phyloP scores from a whole-genome alignment of 1,140 invertebrate genomes.

The Eriosoma lanigerum region DNA sequence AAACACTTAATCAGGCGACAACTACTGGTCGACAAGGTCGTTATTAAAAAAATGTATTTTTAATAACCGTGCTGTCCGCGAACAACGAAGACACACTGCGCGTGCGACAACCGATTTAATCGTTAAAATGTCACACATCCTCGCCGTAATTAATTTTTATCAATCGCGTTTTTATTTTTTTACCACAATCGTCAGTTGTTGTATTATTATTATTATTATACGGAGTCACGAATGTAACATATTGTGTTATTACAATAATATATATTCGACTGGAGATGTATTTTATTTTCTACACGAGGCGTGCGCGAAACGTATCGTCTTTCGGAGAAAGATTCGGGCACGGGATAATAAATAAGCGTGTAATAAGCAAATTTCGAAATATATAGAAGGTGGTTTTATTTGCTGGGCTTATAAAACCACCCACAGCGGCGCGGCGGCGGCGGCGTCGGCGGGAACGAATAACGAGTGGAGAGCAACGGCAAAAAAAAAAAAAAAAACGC shows the following conservation, averaged over 20 bases:
- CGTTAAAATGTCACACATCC: too few relatives aligned
- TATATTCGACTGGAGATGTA: too few relatives aligned
- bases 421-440: neutral
- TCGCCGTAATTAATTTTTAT: too few relatives aligned
- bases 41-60: conserved; percentile 39
- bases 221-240: too few relatives aligned
- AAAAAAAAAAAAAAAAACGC: neutral
- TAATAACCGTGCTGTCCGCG: conserved; percentile 23
- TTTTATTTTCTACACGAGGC: neutral
- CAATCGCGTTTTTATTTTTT: too few relatives aligned
- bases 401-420: neutral
- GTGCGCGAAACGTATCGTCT: neutral
- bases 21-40: conserved; percentile 42
- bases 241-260: too few relatives aligned
- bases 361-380: conserved; percentile 9
- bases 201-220: too few relatives aligned
- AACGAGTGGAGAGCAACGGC: too few relatives aligned
- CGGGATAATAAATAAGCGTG: neutral
- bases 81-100: conserved; percentile 14
- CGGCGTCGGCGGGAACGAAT: too few relatives aligned
- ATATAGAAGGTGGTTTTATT: neutral
- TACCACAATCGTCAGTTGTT: too few relatives aligned
- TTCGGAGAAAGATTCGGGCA: conserved; percentile 1
- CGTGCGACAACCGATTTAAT: too few relatives aligned
- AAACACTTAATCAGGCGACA: conserved; percentile 46